Percentiles rank a stretch among this genome's conserved stretches.
Conservation (phyloP, 1,140 invertebrate species). For the Brachionus angularis region DNA sequence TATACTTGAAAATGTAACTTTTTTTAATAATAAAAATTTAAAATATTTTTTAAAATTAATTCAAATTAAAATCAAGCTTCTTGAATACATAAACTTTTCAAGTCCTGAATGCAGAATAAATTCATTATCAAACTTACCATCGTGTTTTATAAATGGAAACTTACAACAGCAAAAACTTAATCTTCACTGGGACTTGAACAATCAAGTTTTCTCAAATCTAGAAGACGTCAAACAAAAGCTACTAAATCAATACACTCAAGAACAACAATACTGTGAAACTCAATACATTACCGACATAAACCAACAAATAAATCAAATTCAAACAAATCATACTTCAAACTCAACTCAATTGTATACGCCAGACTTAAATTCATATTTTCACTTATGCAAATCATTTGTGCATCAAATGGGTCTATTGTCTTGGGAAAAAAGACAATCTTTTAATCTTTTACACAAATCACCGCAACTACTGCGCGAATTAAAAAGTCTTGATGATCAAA, state of each 20-base stretch:
- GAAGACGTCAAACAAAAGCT: constrained; percentile 22
- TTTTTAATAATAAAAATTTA: too few relatives aligned
- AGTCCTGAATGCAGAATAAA: constrained; percentile 20
- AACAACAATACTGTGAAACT: too few relatives aligned
- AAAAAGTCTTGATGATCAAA: constrained; percentile 81
- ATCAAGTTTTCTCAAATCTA: not conserved
- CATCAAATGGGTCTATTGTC: constrained; percentile 82
- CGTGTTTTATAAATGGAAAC: too few relatives aligned
- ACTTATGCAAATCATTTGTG: constrained; percentile 75
- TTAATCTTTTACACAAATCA: constrained; percentile 81
- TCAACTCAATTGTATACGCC: too few relatives aligned
- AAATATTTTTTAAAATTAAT: too few relatives aligned
- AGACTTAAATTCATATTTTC: constrained; percentile 23
- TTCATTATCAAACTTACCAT: constrained; percentile 4
- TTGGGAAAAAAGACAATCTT: constrained; percentile 76
- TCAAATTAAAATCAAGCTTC: too few relatives aligned
- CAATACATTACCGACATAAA: too few relatives aligned
- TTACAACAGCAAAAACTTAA: too few relatives aligned
- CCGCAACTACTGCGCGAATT: constrained; percentile 84
- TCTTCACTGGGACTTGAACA: too few relatives aligned
- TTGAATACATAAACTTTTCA: constrained; percentile 20
- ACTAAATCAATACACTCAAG: too few relatives aligned
- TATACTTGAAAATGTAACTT: not conserved
- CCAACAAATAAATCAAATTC: too few relatives aligned
- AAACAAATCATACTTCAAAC: too few relatives aligned